phyloP scores from a whole-genome alignment of 37 sponge, comb jelly and placozoan genomes.

The Diacarnus erythraeanus region DNA sequence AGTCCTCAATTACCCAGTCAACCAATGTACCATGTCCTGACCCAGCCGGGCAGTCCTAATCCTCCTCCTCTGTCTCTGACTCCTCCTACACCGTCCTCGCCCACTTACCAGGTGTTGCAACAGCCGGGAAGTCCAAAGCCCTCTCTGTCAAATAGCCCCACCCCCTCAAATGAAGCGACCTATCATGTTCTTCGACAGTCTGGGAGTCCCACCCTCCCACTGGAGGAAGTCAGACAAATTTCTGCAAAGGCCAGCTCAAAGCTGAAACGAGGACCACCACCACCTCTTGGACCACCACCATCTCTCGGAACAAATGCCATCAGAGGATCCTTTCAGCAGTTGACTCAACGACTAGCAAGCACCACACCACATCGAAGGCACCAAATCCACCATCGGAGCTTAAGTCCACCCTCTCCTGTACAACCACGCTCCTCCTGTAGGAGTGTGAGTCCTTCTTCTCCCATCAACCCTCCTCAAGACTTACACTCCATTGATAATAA shows the following conservation, averaged over 20 bases:
- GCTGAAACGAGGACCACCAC: not conserved
- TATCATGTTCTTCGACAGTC: too few relatives aligned
- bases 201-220: not conserved
- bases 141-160: not conserved
- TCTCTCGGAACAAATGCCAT: too few relatives aligned
- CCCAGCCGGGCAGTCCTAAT: too few relatives aligned
- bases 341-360: not conserved
- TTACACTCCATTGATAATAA: not conserved
- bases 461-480: not conserved
- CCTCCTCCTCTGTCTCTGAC: too few relatives aligned
- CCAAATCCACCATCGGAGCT: not conserved
- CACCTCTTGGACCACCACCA: too few relatives aligned
- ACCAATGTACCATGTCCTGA: not conserved
- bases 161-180: not conserved
- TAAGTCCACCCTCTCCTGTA: too few relatives aligned
- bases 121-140: not conserved
- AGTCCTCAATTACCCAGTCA: too few relatives aligned
- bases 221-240: not conserved
- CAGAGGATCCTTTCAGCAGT: not conserved
- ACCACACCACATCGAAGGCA: not conserved
- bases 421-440: too few relatives aligned
- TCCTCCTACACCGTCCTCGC: too few relatives aligned
- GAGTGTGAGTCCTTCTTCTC: not conserved
- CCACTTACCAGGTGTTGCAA: not conserved
- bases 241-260: not conserved